A percentile compares a stretch with the other conserved stretches of the same genome.
These are phyloP conservation scores for Phoenicopterus ruber DNA, from an alignment of 2,113 vertebrate genomes.

Conservation along the genomic window DNA sequence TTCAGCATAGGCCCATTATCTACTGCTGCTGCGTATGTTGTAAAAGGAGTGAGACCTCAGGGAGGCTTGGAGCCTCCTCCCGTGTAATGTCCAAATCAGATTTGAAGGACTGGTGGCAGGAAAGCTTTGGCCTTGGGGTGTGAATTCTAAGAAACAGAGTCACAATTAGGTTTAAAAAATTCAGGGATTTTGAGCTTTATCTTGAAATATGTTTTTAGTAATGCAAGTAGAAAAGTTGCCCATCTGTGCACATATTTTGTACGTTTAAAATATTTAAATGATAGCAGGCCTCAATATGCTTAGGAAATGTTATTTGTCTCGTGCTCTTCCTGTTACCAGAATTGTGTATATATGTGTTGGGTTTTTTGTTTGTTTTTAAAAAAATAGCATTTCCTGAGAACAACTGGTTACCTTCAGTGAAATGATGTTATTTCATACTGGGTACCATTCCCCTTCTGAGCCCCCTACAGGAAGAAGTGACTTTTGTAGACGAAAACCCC, in stretches of 20 bases:
- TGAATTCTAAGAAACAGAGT: conserved; percentile 77
- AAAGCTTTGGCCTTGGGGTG: conserved; percentile 81
- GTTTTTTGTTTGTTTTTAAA: background rate
- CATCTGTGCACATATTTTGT: conserved; percentile 77
- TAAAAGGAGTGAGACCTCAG: conserved; percentile 75
- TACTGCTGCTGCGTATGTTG: conserved; percentile 68
- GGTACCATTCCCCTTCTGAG: background rate
- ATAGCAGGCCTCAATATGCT: conserved; percentile 64
- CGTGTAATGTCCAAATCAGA: conserved; percentile 77
- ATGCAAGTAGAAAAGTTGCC: conserved; percentile 72
- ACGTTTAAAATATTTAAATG: conserved; percentile 77
- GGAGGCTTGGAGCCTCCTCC: conserved; percentile 77
- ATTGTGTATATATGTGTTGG: background rate
- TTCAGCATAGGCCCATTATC: conserved; percentile 80
- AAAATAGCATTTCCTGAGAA: background rate
- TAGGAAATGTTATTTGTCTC: conserved; percentile 68
- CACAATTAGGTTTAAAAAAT: conserved; percentile 85
- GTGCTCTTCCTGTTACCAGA: background rate
- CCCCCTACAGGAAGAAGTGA: background rate
- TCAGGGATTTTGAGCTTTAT: conserved; percentile 79
- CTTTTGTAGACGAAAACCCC: background rate
- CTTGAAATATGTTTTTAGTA: conserved; percentile 74
- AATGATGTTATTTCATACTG: conserved; percentile 1
- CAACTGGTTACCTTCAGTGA: background rate
- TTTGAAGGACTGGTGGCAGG: conserved; percentile 80